phyloP scores from a whole-genome alignment of 1,140 invertebrate genomes.

The Drosophila tristis region DNA sequence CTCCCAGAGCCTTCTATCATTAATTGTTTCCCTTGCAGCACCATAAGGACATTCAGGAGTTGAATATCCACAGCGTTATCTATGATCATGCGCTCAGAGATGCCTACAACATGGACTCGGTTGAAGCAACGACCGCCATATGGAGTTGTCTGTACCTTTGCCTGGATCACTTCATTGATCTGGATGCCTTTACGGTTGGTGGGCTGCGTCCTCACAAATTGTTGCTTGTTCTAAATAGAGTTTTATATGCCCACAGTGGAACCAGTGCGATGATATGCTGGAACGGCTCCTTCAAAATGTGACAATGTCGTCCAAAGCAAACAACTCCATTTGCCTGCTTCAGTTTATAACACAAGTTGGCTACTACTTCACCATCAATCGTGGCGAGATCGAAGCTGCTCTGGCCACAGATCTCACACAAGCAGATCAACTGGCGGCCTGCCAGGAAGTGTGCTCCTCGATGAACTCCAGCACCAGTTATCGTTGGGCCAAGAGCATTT shows the following conservation, averaged over 20 bases:
- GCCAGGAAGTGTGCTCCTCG: conserved; percentile 38
- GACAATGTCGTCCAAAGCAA: conserved; percentile 30
- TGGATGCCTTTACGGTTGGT: conserved; percentile 49
- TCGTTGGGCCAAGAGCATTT: conserved; percentile 64
- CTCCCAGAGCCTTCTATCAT: background rate
- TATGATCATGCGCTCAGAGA: conserved; percentile 59
- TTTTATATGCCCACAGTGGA: conserved; percentile 45
- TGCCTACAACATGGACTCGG: conserved; percentile 54
- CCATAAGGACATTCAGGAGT: conserved; percentile 43
- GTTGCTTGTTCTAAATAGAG: background rate
- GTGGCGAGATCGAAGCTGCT: conserved; percentile 27
- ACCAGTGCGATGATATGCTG: conserved; percentile 70
- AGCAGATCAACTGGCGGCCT: conserved; percentile 15
- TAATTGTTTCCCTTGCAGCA: conserved; percentile 16
- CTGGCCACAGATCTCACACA: conserved; percentile 42
- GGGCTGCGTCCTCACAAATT: background rate
- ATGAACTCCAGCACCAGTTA: conserved; percentile 56
- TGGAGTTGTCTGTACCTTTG: conserved; percentile 67
- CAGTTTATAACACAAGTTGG: conserved; percentile 55
- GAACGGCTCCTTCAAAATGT: conserved; percentile 64
- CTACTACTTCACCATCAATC: conserved; percentile 64
- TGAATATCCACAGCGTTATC: conserved; percentile 67
- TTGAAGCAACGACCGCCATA: conserved; percentile 29
- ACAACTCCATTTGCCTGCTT: conserved; percentile 53
- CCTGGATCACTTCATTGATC: conserved; percentile 55